A percentile compares a stretch with the other conserved stretches of the same genome.
These are phyloP conservation scores for Hylomyscus alleni DNA, from an alignment of 2,797 vertebrate genomes.

Conservation along the genomic window DNA sequence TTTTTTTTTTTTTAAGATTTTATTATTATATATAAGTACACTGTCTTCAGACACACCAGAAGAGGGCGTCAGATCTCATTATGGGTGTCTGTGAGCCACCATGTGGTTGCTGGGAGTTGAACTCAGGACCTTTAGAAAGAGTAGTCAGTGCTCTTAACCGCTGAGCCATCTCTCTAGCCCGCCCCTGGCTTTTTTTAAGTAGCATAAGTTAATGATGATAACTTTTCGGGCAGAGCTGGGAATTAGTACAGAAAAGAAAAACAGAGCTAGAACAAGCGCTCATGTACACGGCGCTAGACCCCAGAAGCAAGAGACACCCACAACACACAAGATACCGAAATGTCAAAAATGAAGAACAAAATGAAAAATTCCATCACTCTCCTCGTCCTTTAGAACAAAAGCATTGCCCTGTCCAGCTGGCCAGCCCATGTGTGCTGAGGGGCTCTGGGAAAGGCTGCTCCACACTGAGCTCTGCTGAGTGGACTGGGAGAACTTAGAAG, in stretches of 20 bases:
- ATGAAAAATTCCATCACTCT: slow-evolving; percentile 3
- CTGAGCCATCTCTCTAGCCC: background rate
- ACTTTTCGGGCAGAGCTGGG: background rate
- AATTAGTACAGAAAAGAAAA: slow-evolving; percentile 13
- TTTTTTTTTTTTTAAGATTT: no score
- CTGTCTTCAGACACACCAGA: no score
- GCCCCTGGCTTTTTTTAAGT: background rate
- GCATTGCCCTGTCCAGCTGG: background rate
- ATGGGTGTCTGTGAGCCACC: background rate
- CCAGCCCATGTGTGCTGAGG: background rate
- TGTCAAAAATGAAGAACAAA: slow-evolving; percentile 41
- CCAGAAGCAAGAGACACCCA: background rate
- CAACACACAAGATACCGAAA: background rate
- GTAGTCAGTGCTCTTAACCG: background rate
- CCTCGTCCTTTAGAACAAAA: background rate
- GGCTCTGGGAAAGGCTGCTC: background rate
- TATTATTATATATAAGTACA: no score
- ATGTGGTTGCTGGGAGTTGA: no score
- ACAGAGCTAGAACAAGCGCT: background rate
- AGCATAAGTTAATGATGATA: background rate
- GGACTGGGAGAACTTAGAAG: slow-evolving; percentile 24
- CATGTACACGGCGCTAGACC: background rate
- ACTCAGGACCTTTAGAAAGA: background rate
- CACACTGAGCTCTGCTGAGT: background rate
- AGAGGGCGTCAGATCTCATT: no score